phyloP scores from a whole-genome alignment of 2,888 invertebrate genomes.

The Lithophane semibrunnea region DNA sequence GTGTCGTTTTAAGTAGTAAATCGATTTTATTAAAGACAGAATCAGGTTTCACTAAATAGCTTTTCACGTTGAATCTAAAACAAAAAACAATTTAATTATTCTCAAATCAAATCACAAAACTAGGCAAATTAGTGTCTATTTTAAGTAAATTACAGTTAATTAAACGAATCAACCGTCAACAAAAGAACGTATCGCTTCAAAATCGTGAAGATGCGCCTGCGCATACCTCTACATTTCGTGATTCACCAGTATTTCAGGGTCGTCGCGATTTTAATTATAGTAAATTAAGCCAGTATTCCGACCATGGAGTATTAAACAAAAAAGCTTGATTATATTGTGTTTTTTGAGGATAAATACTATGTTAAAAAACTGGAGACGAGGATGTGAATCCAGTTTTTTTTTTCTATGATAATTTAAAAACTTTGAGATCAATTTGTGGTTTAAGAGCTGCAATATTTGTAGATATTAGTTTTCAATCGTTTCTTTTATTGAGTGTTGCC shows the following conservation, averaged over 20 bases:
- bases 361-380: constrained; percentile 36
- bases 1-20: not conserved
- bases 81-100: not conserved
- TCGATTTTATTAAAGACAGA: not conserved
- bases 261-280: constrained; percentile 44
- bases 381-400: constrained; percentile 45
- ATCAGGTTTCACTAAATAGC: not conserved
- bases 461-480: not conserved
- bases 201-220: constrained; percentile 42
- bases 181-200: constrained; percentile 28
- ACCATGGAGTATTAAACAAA: constrained; percentile 31
- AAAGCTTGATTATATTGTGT: constrained; percentile 36
- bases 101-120: not conserved
- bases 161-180: constrained; percentile 39
- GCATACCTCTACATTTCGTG: constrained; percentile 31
- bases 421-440: not conserved
- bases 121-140: not conserved
- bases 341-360: constrained; percentile 24
- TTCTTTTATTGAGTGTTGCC: not conserved
- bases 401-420: too few species aligned
- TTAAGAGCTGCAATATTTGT: not conserved
- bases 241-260: constrained; percentile 48
- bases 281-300: constrained; percentile 48
- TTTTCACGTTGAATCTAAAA: not conserved
- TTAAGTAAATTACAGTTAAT: not conserved